These are phyloP conservation scores for Linepithema humile DNA, from an alignment of 1,140 invertebrate genomes.

Conservation along the genomic window DNA sequence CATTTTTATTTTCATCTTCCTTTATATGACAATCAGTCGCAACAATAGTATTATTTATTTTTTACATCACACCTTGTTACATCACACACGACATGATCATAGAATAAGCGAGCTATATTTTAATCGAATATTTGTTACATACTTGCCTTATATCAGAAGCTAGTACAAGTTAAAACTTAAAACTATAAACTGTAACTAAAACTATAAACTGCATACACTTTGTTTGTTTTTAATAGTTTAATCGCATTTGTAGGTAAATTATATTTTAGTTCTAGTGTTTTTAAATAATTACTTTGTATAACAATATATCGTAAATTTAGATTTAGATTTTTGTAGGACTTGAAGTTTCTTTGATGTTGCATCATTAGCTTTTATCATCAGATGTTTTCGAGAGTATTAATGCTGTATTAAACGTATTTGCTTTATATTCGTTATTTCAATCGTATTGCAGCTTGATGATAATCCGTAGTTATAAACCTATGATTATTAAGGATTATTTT, in stretches of 20 bases:
- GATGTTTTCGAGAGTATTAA: conserved; percentile 31
- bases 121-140: background rate
- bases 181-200: no score
- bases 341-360: background rate
- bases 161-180: conserved; percentile 20
- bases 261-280: background rate
- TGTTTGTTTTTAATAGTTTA: conserved; percentile 21
- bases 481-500: conserved; percentile 12
- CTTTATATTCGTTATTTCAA: conserved; percentile 21
- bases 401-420: background rate
- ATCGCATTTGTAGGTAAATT: conserved; percentile 3
- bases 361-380: background rate
- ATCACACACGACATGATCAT: conserved; percentile 1
- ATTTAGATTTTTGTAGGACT: conserved; percentile 16
- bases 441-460: background rate
- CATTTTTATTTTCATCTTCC: conserved; percentile 37
- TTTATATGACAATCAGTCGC: conserved; percentile 17
- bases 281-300: conserved; percentile 8
- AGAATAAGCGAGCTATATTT: conserved; percentile 1
- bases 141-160: conserved; percentile 6
- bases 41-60: conserved; percentile 46
- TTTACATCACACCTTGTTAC: background rate
- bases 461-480: no score
- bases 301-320: background rate
- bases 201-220: conserved; percentile 16